phyloP scores from a whole-genome alignment of 2,113 vertebrate species.

The Bufo bufo region DNA sequence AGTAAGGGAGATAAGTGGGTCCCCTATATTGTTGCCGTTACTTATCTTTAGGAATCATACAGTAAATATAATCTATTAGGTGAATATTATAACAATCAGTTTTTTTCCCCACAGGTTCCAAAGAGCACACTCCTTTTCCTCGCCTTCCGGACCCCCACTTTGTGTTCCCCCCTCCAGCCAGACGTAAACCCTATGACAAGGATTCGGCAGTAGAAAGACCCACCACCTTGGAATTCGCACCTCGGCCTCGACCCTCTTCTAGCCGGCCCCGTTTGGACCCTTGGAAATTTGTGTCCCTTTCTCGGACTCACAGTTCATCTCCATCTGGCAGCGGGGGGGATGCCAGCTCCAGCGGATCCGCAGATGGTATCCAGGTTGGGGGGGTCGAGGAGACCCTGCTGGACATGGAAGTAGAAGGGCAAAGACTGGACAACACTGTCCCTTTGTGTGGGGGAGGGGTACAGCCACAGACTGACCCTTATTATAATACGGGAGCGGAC shows the following conservation, averaged over 20 bases:
- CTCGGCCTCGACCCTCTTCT: conserved; percentile 81
- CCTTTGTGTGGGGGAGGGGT: conserved; percentile 75
- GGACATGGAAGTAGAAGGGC: conserved; percentile 90
- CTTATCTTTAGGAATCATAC: not conserved
- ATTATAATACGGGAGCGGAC: conserved; percentile 33
- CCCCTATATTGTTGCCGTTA: too few relatives aligned
- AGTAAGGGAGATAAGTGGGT: not conserved
- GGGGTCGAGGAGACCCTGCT: conserved; percentile 76
- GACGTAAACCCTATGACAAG: conserved; percentile 67
- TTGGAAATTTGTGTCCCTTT: conserved; percentile 83
- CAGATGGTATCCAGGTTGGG: conserved; percentile 17
- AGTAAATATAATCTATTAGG: not conserved
- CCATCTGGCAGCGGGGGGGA: conserved; percentile 80
- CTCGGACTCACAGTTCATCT: conserved; percentile 78
- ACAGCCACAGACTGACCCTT: conserved; percentile 64
- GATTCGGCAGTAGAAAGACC: conserved; percentile 77
- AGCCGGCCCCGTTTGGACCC: conserved; percentile 78
- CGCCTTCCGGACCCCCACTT: conserved; percentile 76
- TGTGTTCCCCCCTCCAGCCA: conserved; percentile 70
- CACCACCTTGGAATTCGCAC: conserved; percentile 85
- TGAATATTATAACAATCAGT: too few relatives aligned
- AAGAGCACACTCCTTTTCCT: conserved; percentile 75
- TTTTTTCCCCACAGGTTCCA: conserved; percentile 67
- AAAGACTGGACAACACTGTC: conserved; percentile 81
- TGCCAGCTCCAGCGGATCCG: conserved; percentile 67